A percentile compares a stretch with the other conserved stretches of the same genome.
These are phyloP conservation scores for Atrichornis clamosus DNA, from an alignment of 2,113 vertebrate genomes.

Conservation along the genomic window DNA sequence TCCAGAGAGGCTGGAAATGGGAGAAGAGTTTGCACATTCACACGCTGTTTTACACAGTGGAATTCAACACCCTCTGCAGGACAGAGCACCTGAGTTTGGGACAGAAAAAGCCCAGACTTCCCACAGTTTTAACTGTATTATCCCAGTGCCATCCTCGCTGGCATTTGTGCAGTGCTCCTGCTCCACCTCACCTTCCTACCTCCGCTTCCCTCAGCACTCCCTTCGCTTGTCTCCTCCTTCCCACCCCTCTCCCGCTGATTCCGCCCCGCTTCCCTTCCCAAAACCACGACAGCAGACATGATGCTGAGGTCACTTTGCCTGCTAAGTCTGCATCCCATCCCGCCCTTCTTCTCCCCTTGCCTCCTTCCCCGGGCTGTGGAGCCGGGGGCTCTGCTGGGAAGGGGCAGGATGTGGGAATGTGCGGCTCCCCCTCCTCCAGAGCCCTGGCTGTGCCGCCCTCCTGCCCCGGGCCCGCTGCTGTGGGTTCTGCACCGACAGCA, in stretches of 20 bases:
- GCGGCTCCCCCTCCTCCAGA: neutral
- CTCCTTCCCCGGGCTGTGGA: neutral
- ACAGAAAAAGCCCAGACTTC: neutral
- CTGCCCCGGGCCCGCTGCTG: neutral
- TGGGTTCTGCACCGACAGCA: neutral
- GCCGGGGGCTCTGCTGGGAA: neutral
- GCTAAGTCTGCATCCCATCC: neutral
- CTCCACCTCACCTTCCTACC: neutral
- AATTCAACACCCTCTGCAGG: neutral
- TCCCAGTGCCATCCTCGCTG: neutral
- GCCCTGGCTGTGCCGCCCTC: neutral
- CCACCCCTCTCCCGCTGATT: neutral
- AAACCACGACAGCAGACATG: neutral
- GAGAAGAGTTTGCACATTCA: neutral
- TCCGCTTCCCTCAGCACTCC: neutral
- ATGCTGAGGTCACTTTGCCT: accelerated
- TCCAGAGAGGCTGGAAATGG: neutral
- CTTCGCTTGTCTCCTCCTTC: neutral
- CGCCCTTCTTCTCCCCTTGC: neutral
- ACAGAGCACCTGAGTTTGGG: accelerated
- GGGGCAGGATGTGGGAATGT: neutral
- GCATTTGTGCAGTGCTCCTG: neutral
- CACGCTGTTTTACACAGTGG: neutral
- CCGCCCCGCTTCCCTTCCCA: neutral
- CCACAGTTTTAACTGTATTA: accelerated